phyloP scores from a whole-genome alignment of 2,888 invertebrate genomes.

The Dione juno region DNA sequence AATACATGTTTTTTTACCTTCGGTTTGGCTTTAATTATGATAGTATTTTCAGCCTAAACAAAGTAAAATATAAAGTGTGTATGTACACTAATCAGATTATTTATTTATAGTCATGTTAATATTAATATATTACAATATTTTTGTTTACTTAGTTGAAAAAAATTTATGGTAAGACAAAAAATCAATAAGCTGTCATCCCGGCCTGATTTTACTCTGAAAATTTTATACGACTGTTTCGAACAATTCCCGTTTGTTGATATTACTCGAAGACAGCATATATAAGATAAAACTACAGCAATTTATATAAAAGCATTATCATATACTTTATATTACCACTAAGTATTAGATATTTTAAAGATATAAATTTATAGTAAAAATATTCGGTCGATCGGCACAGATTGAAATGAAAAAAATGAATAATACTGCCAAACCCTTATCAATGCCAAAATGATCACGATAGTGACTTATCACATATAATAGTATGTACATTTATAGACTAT shows the following conservation, averaged over 20 bases:
- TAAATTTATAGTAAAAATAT: not conserved
- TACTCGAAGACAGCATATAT: no score
- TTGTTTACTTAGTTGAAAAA: not conserved
- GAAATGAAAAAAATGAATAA: conserved; percentile 14
- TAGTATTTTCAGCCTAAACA: no score
- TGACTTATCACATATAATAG: conserved; percentile 6
- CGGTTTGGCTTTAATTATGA: no score
- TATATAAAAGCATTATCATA: no score
- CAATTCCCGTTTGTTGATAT: no score
- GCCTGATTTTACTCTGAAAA: not conserved
- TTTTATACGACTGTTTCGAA: no score
- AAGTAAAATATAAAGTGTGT: no score
- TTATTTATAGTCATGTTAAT: no score
- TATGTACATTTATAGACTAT: not conserved
- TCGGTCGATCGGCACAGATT: conserved; percentile 16
- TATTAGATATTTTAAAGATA: not conserved
- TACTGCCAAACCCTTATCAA: conserved; percentile 26
- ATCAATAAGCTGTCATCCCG: not conserved
- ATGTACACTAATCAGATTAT: no score
- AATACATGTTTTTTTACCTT: no score
- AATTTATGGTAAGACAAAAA: not conserved
- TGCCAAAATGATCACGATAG: conserved; percentile 13
- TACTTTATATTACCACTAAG: not conserved
- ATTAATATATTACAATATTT: not conserved
- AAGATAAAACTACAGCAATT: no score